Percentiles rank a stretch among this genome's conserved stretches.
These are phyloP conservation scores for Nephrotoma flavescens DNA, from an alignment of 2,888 invertebrate species.

Conservation along the genomic window DNA sequence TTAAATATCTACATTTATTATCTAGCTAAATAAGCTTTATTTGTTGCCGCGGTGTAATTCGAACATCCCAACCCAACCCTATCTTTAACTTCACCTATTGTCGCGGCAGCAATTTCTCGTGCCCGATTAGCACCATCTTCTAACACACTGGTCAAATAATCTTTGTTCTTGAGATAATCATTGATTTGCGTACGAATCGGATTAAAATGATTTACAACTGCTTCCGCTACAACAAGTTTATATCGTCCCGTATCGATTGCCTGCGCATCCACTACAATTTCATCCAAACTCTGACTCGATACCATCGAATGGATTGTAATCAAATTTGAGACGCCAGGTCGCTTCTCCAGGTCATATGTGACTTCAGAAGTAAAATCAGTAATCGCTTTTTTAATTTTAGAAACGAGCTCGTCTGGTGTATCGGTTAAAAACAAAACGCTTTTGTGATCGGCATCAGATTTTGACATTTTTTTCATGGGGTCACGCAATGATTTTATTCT, in stretches of 20 bases:
- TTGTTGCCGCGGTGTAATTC: background rate
- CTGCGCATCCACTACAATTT: conserved; percentile 50
- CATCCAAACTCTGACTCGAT: conserved; percentile 46
- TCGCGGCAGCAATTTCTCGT: conserved; percentile 40
- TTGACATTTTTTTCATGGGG: conserved; percentile 93
- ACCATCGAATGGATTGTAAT: conserved; percentile 68
- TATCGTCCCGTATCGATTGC: conserved; percentile 62
- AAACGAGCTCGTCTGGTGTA: conserved; percentile 46
- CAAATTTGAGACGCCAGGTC: conserved; percentile 86
- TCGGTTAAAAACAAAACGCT: conserved; percentile 72
- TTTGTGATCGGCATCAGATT: conserved; percentile 69
- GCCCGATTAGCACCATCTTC: conserved; percentile 49
- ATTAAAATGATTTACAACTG: conserved; percentile 48
- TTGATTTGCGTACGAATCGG: conserved; percentile 51
- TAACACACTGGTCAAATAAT: conserved; percentile 46
- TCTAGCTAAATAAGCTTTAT: background rate
- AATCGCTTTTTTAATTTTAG: conserved; percentile 73
- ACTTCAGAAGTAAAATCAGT: conserved; percentile 81
- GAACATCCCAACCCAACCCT: conserved; percentile 39
- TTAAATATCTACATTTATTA: background rate
- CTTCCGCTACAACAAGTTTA: conserved; percentile 56
- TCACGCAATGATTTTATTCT: conserved; percentile 71
- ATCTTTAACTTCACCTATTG: conserved; percentile 46
- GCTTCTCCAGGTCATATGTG: conserved; percentile 56
- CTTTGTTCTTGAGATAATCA: conserved; percentile 41